Percentiles rank a stretch among this genome's conserved stretches.
Conservation (phyloP, 2,797 vertebrate species). For the Sciurus carolinensis region DNA sequence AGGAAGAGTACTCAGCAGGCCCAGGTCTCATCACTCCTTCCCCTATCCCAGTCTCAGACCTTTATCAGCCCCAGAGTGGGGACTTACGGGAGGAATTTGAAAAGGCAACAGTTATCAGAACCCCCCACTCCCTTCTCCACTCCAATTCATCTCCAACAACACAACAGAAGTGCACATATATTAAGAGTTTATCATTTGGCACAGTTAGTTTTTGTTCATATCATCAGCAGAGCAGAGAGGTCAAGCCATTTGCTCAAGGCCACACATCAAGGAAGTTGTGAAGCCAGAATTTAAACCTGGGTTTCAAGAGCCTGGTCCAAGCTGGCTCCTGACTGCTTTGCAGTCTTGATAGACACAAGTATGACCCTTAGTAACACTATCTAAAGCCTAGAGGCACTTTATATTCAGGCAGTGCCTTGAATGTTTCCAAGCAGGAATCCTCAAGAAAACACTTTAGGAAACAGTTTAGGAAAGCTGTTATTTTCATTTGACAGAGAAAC, state of each 20-base stretch:
- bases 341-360: too few species aligned
- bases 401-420: neutral
- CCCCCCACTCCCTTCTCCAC: neutral
- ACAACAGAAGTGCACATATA: accelerated
- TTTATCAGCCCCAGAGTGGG: neutral
- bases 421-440: neutral
- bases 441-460: neutral
- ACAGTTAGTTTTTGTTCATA: neutral
- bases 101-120: neutral
- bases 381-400: accelerated
- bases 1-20: neutral
- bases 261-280: neutral
- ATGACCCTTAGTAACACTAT: neutral
- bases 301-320: neutral
- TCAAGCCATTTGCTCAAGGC: neutral
- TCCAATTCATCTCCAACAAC: too few species aligned
- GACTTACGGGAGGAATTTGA: neutral
- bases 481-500: neutral
- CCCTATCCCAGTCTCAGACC: neutral
- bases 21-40: neutral
- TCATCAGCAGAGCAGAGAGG: neutral
- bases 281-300: neutral
- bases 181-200: neutral
- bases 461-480: neutral
- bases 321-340: neutral